Evolutionary conservation across 2,797 vertebrate species (phyloP), one percentile per base, ranked within the genome.

Genomic region (Hippocampus kuda): DNA sequence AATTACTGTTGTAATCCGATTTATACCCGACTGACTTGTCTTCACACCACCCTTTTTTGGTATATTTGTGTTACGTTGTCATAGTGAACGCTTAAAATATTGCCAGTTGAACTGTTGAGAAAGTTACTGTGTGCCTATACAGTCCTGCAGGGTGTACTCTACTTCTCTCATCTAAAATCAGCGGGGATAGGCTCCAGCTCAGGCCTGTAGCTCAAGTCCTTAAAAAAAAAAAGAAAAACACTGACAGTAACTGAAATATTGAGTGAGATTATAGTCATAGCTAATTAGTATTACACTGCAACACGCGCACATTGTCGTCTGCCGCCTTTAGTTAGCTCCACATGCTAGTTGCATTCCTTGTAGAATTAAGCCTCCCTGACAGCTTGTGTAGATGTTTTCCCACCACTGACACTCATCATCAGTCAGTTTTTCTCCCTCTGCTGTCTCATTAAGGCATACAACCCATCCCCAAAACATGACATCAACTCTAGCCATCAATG

Each of bases 401-500:
- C 44, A 5, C 11, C 57, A 48, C 68, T 62, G 71, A 81, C 66
- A 57, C 22, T 13, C 57, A 60, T 74, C 66, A 56, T 76, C 53
- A 16, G 22, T 71, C 67, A 75, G 46, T 65, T 69, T 69, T 48
- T 48, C 44, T 48, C 44, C 24, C 69, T 59, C 30, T 56, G 56
- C n/a, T 13, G 57, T 72, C 66, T 80, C 56, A 57, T 63, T 54
- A 63, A 65, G 65, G 71, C 56, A 68, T 65, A 68, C 73, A 77
- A 72, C 66, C 59, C 75, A 72, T 16, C 62, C 41, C 57, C 34
- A 59, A 62, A 70, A 72, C 71, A 46, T 65, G 56, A 61, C 71
- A 70, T 73, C 74, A 67, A 78, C 66, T 72, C 76, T 26, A 65
- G 63, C 63, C 70, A 77, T 78, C 71, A 71, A 7, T 71, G 70